A percentile compares a stretch with the other conserved stretches of the same genome.
Conservation (phyloP, 2,797 vertebrate species). For the Oceanodroma leucorhoa region DNA sequence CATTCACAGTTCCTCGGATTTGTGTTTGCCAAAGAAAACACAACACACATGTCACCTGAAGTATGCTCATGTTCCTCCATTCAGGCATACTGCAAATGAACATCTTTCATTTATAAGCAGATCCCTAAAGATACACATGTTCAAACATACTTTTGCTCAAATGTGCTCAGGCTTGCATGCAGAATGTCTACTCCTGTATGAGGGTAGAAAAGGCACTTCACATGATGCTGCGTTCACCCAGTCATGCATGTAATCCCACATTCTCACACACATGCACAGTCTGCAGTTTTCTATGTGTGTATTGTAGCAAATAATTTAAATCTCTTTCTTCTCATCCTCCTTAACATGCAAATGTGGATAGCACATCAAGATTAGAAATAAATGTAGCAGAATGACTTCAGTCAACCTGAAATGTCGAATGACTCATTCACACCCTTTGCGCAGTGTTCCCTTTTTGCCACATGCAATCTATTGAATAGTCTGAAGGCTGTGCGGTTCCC, state of each 20-base stretch:
- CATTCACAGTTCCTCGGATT: background rate
- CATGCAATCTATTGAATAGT: slow-evolving; percentile 38
- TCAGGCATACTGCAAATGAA: background rate
- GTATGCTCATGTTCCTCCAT: background rate
- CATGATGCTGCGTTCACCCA: background rate
- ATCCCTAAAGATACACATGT: background rate
- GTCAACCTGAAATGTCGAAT: slow-evolving; percentile 74
- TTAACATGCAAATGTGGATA: slow-evolving; percentile 54
- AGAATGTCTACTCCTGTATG: background rate
- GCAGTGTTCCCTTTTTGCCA: slow-evolving; percentile 52
- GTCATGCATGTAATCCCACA: background rate
- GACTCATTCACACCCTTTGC: slow-evolving; percentile 73
- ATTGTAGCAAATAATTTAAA: background rate
- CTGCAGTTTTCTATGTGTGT: background rate
- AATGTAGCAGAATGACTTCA: slow-evolving; percentile 66
- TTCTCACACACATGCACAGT: background rate
- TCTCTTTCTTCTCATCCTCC: slow-evolving; percentile 35
- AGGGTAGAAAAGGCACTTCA: background rate
- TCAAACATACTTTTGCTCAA: background rate
- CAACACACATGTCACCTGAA: background rate
- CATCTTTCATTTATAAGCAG: background rate
- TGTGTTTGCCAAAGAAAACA: background rate
- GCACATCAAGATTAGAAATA: slow-evolving; percentile 69
- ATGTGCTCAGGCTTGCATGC: background rate
- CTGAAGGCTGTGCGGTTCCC: slow-evolving; percentile 6